Percentiles rank a stretch among this genome's conserved stretches.
Conservation (phyloP, 2,797 vertebrate species). For the Salmo trutta region DNA sequence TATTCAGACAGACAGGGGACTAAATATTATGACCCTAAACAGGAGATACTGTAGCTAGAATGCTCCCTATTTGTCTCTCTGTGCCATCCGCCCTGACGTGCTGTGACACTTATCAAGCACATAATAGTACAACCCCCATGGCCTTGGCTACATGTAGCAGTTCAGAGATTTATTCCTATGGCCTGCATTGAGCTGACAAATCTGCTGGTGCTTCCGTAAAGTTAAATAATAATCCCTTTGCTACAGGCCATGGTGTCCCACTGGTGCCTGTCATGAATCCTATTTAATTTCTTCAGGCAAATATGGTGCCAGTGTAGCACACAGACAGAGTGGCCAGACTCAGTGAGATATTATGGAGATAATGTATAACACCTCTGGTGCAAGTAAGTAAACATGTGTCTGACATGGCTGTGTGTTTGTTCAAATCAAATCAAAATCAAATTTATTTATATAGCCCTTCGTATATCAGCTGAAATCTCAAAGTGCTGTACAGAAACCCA, state of each 20-base stretch:
- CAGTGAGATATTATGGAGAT: constrained; percentile 37
- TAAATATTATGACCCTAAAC: background rate
- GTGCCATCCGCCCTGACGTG: background rate
- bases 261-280: constrained; percentile 22
- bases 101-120: constrained; percentile 31
- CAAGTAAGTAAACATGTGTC: constrained; percentile 37
- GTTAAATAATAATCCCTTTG: constrained; percentile 41
- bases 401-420: constrained; percentile 12
- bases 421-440: too few species aligned
- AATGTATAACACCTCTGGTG: constrained; percentile 9
- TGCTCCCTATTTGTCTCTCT: background rate
- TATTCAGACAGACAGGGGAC: background rate
- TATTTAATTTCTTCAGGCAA: constrained; percentile 44
- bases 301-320: constrained; percentile 31
- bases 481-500: too few species aligned
- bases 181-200: constrained; percentile 22
- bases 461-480: too few species aligned
- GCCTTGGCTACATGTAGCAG: constrained; percentile 12
- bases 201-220: constrained; percentile 48
- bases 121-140: constrained; percentile 6
- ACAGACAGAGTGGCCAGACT: constrained; percentile 24
- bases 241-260: constrained; percentile 37
- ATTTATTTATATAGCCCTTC: too few species aligned
- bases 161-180: constrained; percentile 45
- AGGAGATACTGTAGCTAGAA: background rate